phyloP scores from a whole-genome alignment of 2,797 vertebrate species.

The Trachurus trachurus region DNA sequence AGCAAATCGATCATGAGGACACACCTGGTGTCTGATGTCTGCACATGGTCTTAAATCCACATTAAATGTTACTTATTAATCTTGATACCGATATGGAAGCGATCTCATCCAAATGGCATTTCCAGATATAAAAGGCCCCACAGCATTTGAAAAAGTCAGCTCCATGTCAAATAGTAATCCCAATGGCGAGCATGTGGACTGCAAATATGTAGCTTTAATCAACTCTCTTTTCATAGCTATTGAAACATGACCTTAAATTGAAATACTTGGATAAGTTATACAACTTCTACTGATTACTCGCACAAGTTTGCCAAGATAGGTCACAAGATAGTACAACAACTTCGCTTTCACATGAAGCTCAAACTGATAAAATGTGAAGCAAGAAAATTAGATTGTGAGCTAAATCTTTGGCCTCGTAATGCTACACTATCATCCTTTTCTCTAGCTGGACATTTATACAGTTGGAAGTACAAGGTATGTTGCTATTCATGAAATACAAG shows the following conservation, averaged over 20 bases:
- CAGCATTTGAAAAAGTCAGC: conserved; percentile 33
- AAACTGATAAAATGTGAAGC: conserved; percentile 8
- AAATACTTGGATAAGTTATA: conserved; percentile 3
- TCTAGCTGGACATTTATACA: conserved; percentile 7
- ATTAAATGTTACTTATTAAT: conserved; percentile 23
- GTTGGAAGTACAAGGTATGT: not conserved
- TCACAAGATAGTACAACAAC: conserved; percentile 13
- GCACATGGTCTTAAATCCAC: conserved; percentile 30
- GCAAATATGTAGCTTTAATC: conserved; percentile 12
- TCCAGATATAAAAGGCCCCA: conserved; percentile 25
- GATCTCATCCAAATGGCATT: conserved; percentile 39
- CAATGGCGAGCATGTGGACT: conserved; percentile 12
- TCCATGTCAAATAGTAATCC: conserved; percentile 31
- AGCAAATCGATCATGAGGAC: conserved; percentile 30
- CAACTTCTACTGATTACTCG: not conserved
- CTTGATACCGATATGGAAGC: conserved; percentile 20
- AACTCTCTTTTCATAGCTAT: conserved; percentile 19
- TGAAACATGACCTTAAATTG: conserved; percentile 16
- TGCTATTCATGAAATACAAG: conserved; percentile 14
- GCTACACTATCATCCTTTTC: conserved; percentile 11
- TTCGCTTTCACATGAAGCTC: conserved; percentile 7
- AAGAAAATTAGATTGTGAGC: conserved; percentile 7
- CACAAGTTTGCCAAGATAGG: conserved; percentile 17
- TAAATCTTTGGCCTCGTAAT: not conserved
- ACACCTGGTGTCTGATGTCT: conserved; percentile 36